Evolutionary conservation across 2,113 vertebrate species (phyloP), one percentile per base, ranked within the genome.

Genomic region (Phaethornis superciliosus): DNA sequence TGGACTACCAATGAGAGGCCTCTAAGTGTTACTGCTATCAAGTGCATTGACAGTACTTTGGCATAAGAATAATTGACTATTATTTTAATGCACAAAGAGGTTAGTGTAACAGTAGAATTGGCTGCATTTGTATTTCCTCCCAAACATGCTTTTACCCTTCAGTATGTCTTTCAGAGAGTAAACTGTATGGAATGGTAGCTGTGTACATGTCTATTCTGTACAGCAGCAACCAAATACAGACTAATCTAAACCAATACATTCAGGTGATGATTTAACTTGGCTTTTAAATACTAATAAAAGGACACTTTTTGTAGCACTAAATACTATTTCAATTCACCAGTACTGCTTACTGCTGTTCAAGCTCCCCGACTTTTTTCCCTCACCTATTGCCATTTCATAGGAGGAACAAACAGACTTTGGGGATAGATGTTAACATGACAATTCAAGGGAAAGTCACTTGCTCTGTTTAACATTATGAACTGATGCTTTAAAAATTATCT

Each of bases 401-500:
- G 64, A 84, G 49, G 23, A 88, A 54, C 44, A 40, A 24, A 56
- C 33, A 62, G 88, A 32, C 72, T 60, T 12, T 26, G 46, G 76
- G 35, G 22, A 68, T 0, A 26, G 35, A 54, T 81, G 80, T 75
- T 91, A 88, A 62, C 69, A 71, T 1, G 1, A 8, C 10, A 63
- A 86, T 94, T 95, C 88, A 88, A 71, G 88, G 51, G 26, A 88
- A 91, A 93, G 71, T 88, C 64, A 65, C 74, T 95, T 95, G 72
- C 64, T 95, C 62, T 92, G 69, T 76, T 96, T 93, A 84, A 83
- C 90, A 81, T 90, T 81, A 91, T 54, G 76, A 95, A 90, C 9
- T 88, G 60, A 86, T 84, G 90, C 90, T 91, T 95, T 86, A 76
- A 86, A 88, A 83, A 90, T 94, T 86, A 86, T 58, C 72, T 93